These are phyloP conservation scores for Lithodes maja DNA, from an alignment of 2,888 invertebrate species.

Conservation along the genomic window DNA sequence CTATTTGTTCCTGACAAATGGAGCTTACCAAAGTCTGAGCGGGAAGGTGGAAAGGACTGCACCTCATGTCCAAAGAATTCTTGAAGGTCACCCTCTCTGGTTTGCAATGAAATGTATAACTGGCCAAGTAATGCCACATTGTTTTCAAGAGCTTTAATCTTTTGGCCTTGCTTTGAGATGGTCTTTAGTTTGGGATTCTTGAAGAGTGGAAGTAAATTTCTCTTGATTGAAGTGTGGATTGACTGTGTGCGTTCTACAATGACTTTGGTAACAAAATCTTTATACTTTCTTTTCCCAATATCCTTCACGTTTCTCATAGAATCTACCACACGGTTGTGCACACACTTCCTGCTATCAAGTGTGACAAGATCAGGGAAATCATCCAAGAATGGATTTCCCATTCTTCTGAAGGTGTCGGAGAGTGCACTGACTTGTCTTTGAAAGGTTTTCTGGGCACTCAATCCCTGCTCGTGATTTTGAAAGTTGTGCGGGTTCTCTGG, in stretches of 20 bases:
- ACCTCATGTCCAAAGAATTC: conserved; percentile 21
- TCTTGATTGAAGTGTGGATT: not conserved
- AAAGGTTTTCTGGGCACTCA: too few species aligned
- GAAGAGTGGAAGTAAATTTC: not conserved
- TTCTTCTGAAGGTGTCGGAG: too few species aligned
- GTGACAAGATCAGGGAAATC: too few species aligned
- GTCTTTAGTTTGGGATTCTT: not conserved
- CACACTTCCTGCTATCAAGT: too few species aligned
- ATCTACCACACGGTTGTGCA: too few species aligned
- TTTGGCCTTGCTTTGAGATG: not conserved
- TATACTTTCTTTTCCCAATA: too few species aligned
- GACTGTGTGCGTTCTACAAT: not conserved
- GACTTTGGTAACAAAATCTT: not conserved
- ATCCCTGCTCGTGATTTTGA: too few species aligned
- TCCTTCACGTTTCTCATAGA: too few species aligned
- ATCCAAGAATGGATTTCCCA: too few species aligned
- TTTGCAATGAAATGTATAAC: not conserved
- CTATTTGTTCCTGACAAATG: not conserved
- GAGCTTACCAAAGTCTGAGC: conserved; percentile 18
- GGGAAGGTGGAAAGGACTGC: conserved; percentile 17
- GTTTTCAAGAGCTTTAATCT: not conserved
- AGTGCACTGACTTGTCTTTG: too few species aligned
- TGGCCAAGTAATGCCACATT: not conserved
- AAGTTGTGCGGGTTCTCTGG: too few species aligned
- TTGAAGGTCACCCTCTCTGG: not conserved